Percentiles rank a stretch among this genome's conserved stretches.
Conservation (phyloP, 2,113 vertebrate species). For the Vulpes lagopus region DNA sequence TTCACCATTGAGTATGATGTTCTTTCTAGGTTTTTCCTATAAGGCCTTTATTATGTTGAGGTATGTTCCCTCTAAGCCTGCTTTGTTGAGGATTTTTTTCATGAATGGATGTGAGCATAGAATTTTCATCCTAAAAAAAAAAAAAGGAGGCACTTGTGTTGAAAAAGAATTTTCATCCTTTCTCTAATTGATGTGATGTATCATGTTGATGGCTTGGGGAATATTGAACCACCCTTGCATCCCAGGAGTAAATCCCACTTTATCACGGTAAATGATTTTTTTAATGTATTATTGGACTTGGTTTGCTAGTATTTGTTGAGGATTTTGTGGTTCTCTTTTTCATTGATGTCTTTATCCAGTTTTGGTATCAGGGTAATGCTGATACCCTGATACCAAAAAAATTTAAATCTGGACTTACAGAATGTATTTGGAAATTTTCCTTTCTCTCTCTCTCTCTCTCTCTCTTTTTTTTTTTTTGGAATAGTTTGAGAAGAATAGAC, state of each 20-base stretch:
- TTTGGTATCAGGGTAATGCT: neutral
- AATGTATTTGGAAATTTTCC: neutral
- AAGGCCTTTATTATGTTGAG: neutral
- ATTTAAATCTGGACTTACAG: neutral
- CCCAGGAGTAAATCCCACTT: neutral
- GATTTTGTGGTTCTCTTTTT: neutral
- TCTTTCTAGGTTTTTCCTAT: neutral
- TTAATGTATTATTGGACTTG: neutral
- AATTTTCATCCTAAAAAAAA: neutral
- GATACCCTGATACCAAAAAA: too few species aligned
- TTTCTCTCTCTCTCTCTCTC: neutral
- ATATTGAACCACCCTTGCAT: neutral
- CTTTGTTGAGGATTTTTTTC: neutral
- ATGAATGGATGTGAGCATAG: neutral
- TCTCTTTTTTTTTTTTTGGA: neutral
- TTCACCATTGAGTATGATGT: neutral
- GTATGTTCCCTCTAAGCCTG: neutral
- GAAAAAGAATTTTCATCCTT: neutral
- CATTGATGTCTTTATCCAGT: neutral
- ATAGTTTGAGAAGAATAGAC: neutral
- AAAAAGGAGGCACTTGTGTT: too few species aligned
- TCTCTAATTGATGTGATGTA: neutral
- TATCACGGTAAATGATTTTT: neutral
- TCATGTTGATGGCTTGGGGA: neutral
- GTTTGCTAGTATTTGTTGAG: neutral